A percentile compares a stretch with the other conserved stretches of the same genome.
These are phyloP conservation scores for Vombatus ursinus DNA, from an alignment of 2,113 vertebrate species.

Conservation along the genomic window DNA sequence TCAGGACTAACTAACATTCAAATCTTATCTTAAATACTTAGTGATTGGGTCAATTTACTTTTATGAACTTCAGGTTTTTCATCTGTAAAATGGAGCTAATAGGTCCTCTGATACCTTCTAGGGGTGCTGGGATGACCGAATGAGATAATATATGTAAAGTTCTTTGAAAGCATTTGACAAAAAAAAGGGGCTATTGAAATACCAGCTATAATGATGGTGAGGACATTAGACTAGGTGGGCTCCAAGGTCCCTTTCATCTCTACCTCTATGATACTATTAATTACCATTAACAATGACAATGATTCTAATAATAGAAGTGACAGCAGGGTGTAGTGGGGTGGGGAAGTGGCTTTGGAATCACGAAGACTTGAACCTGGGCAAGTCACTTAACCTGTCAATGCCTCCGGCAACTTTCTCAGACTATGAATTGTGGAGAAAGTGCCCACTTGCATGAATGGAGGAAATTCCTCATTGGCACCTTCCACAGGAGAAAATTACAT, in stretches of 20 bases:
- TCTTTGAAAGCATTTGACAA: background rate
- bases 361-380: background rate
- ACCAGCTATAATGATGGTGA: background rate
- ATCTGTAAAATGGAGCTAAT: background rate
- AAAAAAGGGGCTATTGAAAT: background rate
- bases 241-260: background rate
- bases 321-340: background rate
- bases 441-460: background rate
- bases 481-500: background rate
- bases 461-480: background rate
- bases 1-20: background rate
- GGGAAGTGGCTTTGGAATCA: background rate
- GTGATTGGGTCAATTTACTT: background rate
- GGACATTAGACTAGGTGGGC: background rate
- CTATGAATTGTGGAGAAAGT: background rate
- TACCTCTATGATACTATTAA: background rate
- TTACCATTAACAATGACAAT: background rate
- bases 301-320: background rate
- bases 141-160: background rate
- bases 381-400: background rate
- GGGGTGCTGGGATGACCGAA: conserved; percentile 13
- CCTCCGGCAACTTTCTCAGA: background rate
- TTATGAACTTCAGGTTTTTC: background rate
- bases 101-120: background rate
- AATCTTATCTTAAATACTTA: background rate